These are phyloP conservation scores for Dermatophagoides farinae DNA, from an alignment of 1,140 invertebrate genomes.

Conservation along the genomic window DNA sequence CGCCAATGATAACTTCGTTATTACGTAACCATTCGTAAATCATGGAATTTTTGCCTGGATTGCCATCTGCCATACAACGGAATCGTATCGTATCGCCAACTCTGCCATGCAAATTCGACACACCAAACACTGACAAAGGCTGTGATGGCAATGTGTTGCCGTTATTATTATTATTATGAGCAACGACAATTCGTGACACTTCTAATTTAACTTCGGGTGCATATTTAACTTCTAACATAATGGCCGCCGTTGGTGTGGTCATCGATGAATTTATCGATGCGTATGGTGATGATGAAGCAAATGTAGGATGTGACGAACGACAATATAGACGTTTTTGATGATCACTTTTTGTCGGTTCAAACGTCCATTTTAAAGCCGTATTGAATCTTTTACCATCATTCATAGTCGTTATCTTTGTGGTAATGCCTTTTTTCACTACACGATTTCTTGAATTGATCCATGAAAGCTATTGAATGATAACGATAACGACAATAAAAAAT, in stretches of 20 bases:
- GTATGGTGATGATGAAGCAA: no score
- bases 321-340: constrained; percentile 81
- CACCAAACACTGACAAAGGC: background rate
- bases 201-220: constrained; percentile 17
- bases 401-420: constrained; percentile 24
- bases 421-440: constrained; percentile 35
- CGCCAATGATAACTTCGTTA: constrained; percentile 40
- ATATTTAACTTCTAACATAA: constrained; percentile 28
- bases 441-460: constrained; percentile 67
- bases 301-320: constrained; percentile 28
- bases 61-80: constrained; percentile 61
- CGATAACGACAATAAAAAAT: background rate
- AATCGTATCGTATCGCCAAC: constrained; percentile 46
- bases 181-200: background rate
- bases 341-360: constrained; percentile 52
- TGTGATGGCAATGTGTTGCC: background rate
- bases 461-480: constrained; percentile 42
- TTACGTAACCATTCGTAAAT: constrained; percentile 38
- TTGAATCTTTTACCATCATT: constrained; percentile 54
- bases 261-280: no score
- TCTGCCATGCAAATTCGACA: background rate
- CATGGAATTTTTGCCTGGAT: constrained; percentile 45
- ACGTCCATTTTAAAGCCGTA: constrained; percentile 53
- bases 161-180: no score
- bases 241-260: constrained; percentile 16